A percentile compares a stretch with the other conserved stretches of the same genome.
These are phyloP conservation scores for Chalcosyrphus nemorum DNA, from an alignment of 2,888 invertebrate genomes.

Conservation along the genomic window DNA sequence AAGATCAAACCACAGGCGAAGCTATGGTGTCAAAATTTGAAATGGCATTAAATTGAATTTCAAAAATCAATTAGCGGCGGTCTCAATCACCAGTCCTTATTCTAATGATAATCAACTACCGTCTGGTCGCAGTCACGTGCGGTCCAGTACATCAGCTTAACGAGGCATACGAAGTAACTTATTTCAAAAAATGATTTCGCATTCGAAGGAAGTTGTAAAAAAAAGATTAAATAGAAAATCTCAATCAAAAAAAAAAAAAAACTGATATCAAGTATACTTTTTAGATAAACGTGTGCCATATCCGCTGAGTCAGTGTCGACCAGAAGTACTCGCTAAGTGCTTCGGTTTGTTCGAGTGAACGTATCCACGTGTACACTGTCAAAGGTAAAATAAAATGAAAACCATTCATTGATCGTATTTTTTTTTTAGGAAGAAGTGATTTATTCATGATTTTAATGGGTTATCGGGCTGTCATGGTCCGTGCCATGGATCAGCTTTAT, in stretches of 20 bases:
- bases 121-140: slow-evolving; percentile 54
- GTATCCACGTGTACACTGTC: slow-evolving; percentile 57
- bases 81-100: slow-evolving; percentile 33
- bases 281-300: slow-evolving; percentile 47
- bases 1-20: slow-evolving; percentile 18
- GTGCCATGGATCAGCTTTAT: slow-evolving; percentile 46
- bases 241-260: no score
- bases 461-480: slow-evolving; percentile 43
- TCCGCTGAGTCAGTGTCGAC: slow-evolving; percentile 48
- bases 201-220: slow-evolving; percentile 27
- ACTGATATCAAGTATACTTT: slow-evolving; percentile 28
- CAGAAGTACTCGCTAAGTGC: slow-evolving; percentile 47
- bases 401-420: slow-evolving; percentile 47
- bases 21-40: slow-evolving; percentile 8
- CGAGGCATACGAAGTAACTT: background rate
- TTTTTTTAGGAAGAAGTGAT: slow-evolving; percentile 16
- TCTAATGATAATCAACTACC: slow-evolving; percentile 11
- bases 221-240: slow-evolving; percentile 16
- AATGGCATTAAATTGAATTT: slow-evolving; percentile 64
- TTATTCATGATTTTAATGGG: slow-evolving; percentile 39
- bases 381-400: slow-evolving; percentile 56
- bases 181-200: background rate
- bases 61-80: slow-evolving; percentile 66
- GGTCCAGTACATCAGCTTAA: slow-evolving; percentile 7
- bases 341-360: slow-evolving; percentile 16